Percentiles rank a stretch among this genome's conserved stretches.
Conservation (phyloP, 2,888 invertebrate genomes). For the Petrolisthes cinctipes region DNA sequence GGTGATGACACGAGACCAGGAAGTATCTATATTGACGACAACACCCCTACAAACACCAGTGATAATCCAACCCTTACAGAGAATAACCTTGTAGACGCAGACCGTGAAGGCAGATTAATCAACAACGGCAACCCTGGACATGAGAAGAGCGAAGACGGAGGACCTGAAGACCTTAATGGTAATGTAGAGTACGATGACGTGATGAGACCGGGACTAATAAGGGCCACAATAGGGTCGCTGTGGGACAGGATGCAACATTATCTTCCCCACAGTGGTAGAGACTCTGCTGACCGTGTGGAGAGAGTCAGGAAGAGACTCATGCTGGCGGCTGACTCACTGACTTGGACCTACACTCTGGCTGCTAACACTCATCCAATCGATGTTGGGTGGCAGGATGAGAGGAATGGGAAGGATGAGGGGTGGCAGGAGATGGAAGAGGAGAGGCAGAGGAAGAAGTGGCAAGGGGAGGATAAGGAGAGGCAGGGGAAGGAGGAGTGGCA, state of each 20-base stretch:
- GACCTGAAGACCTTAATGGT: not conserved
- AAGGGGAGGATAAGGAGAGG: not conserved
- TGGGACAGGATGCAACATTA: conserved; percentile 27
- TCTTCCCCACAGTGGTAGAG: not conserved
- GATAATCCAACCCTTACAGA: too few relatives aligned
- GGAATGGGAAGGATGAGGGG: not conserved
- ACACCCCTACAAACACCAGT: too few relatives aligned
- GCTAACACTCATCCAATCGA: not conserved
- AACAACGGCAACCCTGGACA: too few relatives aligned
- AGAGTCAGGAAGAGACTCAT: not conserved
- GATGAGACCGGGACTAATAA: not conserved
- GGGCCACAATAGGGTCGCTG: not conserved
- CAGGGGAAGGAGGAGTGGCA: not conserved
- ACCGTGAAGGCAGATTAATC: too few relatives aligned
- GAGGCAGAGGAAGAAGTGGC: not conserved
- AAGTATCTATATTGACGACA: too few relatives aligned
- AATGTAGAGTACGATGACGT: not conserved
- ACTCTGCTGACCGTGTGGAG: not conserved
- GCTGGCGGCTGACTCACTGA: not conserved
- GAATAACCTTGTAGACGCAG: too few relatives aligned
- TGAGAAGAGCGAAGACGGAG: too few relatives aligned
- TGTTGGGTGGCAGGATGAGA: not conserved
- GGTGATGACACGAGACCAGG: too few relatives aligned
- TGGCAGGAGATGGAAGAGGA: too few relatives aligned
- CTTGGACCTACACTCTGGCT: not conserved